Evolutionary conservation across 2,113 vertebrate genomes (phyloP).

Genomic region (Ailurus styani): DNA sequence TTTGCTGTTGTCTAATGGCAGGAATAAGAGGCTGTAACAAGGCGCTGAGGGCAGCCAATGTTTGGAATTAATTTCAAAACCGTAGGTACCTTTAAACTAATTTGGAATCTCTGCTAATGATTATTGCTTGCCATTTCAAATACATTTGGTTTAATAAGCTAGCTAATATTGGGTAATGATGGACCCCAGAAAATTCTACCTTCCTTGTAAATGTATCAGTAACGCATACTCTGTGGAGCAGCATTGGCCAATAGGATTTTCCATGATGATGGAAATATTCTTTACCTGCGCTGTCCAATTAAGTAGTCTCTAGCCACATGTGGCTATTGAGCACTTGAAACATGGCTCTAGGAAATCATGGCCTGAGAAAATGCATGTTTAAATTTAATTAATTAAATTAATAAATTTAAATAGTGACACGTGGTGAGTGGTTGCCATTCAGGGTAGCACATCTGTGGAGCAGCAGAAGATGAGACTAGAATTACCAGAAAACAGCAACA

Average conservation of each 20-base stretch:
- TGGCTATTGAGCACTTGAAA: neutral
- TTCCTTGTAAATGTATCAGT: neutral
- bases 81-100: constrained; percentile 79
- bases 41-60: constrained; percentile 62
- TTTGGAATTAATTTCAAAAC: constrained; percentile 82
- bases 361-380: neutral
- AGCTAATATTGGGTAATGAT: constrained; percentile 49
- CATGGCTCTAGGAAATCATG: neutral
- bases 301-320: neutral
- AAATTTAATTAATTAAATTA: neutral
- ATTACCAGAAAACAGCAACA: neutral
- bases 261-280: neutral
- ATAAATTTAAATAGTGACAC: neutral
- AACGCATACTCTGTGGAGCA: neutral
- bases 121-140: constrained; percentile 72
- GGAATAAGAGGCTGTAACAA: constrained; percentile 70
- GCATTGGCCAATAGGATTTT: neutral
- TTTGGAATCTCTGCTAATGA: constrained; percentile 77
- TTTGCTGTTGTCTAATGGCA: constrained; percentile 71
- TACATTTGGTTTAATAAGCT: constrained; percentile 46
- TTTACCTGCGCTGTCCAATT: neutral
- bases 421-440: neutral
- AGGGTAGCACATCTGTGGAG: neutral
- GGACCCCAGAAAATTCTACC: neutral
- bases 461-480: neutral